A percentile compares a stretch with the other conserved stretches of the same genome.
phyloP scores from a whole-genome alignment of 2,113 vertebrate genomes.

The Phodopus roborovskii region DNA sequence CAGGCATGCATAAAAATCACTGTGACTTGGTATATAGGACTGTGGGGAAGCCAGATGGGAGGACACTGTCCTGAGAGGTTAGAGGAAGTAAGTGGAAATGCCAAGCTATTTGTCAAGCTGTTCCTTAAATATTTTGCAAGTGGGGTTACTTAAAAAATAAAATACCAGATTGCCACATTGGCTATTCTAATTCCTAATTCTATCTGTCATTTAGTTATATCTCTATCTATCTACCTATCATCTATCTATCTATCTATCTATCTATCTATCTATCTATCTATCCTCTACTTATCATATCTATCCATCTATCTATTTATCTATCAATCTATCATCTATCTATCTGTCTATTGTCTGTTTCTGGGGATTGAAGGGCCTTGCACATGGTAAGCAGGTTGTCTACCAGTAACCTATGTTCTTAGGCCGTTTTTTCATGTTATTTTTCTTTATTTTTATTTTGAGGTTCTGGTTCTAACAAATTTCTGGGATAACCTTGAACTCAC shows the following conservation, averaged over 20 bases:
- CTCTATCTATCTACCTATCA: background rate
- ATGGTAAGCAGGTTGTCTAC: background rate
- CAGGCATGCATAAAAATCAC: background rate
- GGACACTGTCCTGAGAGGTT: background rate
- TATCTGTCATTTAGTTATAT: too few relatives aligned
- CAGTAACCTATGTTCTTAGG: too few relatives aligned
- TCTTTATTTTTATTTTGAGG: background rate
- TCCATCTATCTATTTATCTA: background rate
- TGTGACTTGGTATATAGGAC: background rate
- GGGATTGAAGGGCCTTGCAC: background rate
- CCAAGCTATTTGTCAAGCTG: background rate
- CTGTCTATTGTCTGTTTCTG: background rate
- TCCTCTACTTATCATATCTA: background rate
- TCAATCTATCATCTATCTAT: background rate
- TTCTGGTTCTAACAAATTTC: background rate
- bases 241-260: background rate
- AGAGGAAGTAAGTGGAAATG: background rate
- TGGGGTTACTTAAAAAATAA: constrained; percentile 18
- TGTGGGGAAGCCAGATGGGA: background rate
- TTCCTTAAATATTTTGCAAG: constrained; percentile 3
- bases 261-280: background rate
- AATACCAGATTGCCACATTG: background rate
- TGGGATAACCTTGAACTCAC: background rate
- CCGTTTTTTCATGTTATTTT: background rate
- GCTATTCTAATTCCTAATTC: background rate